Base-by-base conservation (phyloP, 2,888 invertebrate genomes). In the Mellilla xanthometata region DNA sequence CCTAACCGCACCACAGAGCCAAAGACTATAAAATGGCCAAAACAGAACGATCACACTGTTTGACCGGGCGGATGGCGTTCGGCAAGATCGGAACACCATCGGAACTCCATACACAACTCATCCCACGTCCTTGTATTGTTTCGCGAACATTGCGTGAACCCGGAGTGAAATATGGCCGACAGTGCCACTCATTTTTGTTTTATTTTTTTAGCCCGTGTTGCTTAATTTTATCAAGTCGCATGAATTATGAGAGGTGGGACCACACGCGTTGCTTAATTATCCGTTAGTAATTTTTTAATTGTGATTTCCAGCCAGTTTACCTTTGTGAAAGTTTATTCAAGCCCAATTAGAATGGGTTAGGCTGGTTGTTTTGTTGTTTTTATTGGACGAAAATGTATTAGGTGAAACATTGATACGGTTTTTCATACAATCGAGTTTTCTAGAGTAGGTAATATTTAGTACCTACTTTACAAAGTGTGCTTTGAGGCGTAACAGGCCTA, bases 191-290 rank as follows among this genome's bases (percentile, higher is more conserved):
- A 48, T 48, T 48, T 86, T 86, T 85, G 81, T 81, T 85, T 82
- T 85, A 67, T 79, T 86, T 86, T 83, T 84, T 84, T 79, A 77
- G 77, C 68, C 68, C 72, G 79, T 77, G 82, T 88, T 86, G 83
- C 85, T 89, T 87, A 88, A 88, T 88, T 88, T 89, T 89, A 88
- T 89, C 85, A 86, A 87, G 81, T 84, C 80, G 75, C 82, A 82
- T 88, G 88, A 88, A 73, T 88, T 89, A 88, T 87, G 85, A 84
- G 78, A 74, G 74, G 68, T 62, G 74, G 72, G 89, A 87, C 89
- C 88, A 88, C 88, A 89, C 88, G 82, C 81, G 77, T 76, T 63
- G 81, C 61, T 75, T 87, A 84, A 86, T 87, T 85, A 84, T 73
- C 72, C 71, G 70, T 76, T 75, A 72, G 74, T 71, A 68, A 73